Conservation (phyloP, 2,888 invertebrate species). For the Lasioglossum zephyrum region DNA sequence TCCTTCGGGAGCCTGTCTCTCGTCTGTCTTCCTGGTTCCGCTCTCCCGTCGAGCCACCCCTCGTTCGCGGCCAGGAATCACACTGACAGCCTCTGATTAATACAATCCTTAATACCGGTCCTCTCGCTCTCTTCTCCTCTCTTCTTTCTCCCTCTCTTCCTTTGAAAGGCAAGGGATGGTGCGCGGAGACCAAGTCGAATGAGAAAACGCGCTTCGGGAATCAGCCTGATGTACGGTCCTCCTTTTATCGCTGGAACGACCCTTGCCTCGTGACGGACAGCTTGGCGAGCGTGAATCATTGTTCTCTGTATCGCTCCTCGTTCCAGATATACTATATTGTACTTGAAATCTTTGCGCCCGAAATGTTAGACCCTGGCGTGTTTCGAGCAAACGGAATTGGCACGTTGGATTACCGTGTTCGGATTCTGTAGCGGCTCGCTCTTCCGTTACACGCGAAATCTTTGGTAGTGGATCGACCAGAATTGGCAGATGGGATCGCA, state of each 20-base stretch:
- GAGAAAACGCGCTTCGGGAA: conserved; percentile 33
- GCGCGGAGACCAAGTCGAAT: conserved; percentile 33
- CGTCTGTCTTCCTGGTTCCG: conserved; percentile 47
- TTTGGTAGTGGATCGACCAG: background rate
- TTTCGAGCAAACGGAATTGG: background rate
- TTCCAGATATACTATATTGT: background rate
- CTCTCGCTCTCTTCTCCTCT: conserved; percentile 45
- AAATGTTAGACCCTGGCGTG: background rate
- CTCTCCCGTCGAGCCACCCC: conserved; percentile 55
- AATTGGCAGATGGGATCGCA: background rate
- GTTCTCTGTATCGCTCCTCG: background rate
- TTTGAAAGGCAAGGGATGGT: conserved; percentile 47
- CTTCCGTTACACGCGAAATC: background rate
- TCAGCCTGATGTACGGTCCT: conserved; percentile 51
- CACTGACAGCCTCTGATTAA: conserved; percentile 83
- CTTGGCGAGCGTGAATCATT: conserved; percentile 38
- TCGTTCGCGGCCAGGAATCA: conserved; percentile 71
- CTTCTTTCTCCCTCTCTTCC: conserved; percentile 14
- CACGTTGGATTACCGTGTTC: background rate
- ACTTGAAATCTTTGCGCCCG: background rate
- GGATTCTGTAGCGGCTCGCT: background rate
- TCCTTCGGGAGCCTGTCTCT: conserved; percentile 64
- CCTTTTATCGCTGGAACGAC: conserved; percentile 35
- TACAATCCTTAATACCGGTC: conserved; percentile 82
- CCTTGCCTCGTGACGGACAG: conserved; percentile 20